A percentile compares a stretch with the other conserved stretches of the same genome.
phyloP scores from a whole-genome alignment of 1,140 invertebrate genomes.

The Drosophila truncata region DNA sequence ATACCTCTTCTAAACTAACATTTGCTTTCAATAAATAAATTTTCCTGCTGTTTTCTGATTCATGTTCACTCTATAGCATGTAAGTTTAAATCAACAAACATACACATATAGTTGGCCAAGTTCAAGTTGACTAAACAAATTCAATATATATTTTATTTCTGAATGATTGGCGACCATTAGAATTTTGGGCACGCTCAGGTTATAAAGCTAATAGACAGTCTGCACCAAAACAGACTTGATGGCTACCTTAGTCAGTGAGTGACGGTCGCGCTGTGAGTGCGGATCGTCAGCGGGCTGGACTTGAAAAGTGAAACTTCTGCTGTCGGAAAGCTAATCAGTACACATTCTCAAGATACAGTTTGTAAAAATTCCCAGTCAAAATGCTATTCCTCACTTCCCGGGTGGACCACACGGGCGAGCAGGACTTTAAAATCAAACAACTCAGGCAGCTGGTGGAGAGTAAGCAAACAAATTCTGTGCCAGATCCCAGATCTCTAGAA shows the following conservation, averaged over 20 bases:
- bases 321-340: conserved; percentile 8
- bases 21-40: neutral
- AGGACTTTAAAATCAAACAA: conserved; percentile 68
- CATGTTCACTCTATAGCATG: neutral
- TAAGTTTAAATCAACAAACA: neutral
- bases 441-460: conserved; percentile 68
- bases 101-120: conserved; percentile 11
- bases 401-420: conserved; percentile 50
- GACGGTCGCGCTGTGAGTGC: conserved; percentile 50
- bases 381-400: conserved; percentile 56
- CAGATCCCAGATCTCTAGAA: neutral
- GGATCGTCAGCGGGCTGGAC: conserved; percentile 43
- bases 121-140: conserved; percentile 27
- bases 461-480: conserved; percentile 35
- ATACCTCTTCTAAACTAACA: neutral
- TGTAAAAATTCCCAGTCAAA: conserved; percentile 26
- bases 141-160: conserved; percentile 4
- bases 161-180: conserved; percentile 44
- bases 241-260: conserved; percentile 56
- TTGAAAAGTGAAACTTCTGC: conserved; percentile 14
- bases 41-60: neutral
- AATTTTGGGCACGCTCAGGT: conserved; percentile 48
- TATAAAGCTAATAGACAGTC: conserved; percentile 61
- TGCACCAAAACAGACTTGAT: conserved; percentile 54
- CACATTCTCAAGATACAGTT: conserved; percentile 4